Base-by-base conservation (phyloP, 2,113 vertebrate genomes). In the Phrynocephalus versicolor region DNA sequence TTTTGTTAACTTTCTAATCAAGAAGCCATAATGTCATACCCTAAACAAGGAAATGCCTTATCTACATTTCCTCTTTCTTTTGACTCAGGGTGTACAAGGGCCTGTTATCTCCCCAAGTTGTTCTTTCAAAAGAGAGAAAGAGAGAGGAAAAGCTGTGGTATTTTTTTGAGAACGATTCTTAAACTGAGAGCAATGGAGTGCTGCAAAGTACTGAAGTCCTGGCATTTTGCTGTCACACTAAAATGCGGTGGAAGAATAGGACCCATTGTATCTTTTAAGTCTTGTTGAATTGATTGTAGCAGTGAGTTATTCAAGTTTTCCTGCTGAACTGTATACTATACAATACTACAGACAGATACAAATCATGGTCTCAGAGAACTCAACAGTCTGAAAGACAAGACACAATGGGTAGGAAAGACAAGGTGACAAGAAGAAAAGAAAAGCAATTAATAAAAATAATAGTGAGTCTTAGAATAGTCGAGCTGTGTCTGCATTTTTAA, bases 181-280 rank as follows among this genome's bases (percentile, higher is more conserved):
- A 16, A 37, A 3, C 35, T 73, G 69, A 33, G 12, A 88, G 64
- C 71, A 12, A 55, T 81, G 33, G 33, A 79, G 25, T 9, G 15
- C 86, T 71, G 14, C 69, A 82, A 85, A 70, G 81, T 5, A 57
- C 85, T 84, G 71, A 75, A 71, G n/a, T n/a, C 78, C n/a, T 62
- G 41, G 18, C 84, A 78, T 25, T 21, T 45, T 77, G 3, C 2
- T 23, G 69, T 69, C 80, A 51, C 12, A 57, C 2, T 60, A n/a
- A 83, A 51, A 15, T 67, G 75, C 85, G 57, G 55, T 30, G 16
- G 51, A 72, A 83, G 70, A 25, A 16, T 51, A 25, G 39, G 55
- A 37, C 21, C 35, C 30, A 18, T n/a, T 60, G 70, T 16, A 73
- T 74, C 30, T 39, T 73, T 83, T 21, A 33, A 81, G 62, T 70